Conservation (phyloP, 2,888 invertebrate genomes). For the Encarsia formosa region DNA sequence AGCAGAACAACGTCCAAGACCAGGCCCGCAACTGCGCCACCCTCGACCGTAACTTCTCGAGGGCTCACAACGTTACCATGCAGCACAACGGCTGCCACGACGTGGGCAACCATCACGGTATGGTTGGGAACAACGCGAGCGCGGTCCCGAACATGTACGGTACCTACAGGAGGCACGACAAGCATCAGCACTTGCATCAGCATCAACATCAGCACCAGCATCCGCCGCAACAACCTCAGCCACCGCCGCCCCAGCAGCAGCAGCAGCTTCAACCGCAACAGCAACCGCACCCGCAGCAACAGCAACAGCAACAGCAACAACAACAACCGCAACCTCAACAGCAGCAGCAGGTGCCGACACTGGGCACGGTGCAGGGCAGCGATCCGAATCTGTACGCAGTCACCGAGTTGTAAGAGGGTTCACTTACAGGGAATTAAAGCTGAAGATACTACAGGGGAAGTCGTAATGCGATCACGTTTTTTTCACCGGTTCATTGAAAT, state of each 20-base stretch:
- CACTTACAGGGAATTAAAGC: too few relatives aligned
- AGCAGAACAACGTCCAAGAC: slow-evolving; percentile 37
- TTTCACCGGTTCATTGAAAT: too few relatives aligned
- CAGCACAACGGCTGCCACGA: slow-evolving; percentile 19
- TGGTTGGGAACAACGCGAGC: slow-evolving; percentile 38
- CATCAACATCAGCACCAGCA: slow-evolving; percentile 17
- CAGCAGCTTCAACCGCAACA: slow-evolving; percentile 27
- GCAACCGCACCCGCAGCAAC: too few relatives aligned
- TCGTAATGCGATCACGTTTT: too few relatives aligned
- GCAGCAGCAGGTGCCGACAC: slow-evolving; percentile 38
- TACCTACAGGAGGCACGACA: slow-evolving; percentile 47
- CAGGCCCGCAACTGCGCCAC: slow-evolving; percentile 42
- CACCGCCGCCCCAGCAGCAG: too few relatives aligned
- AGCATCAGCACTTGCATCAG: slow-evolving; percentile 27
- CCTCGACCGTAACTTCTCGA: slow-evolving; percentile 47
- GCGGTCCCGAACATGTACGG: slow-evolving; percentile 51
- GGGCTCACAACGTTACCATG: slow-evolving; percentile 41
- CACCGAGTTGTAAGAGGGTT: slow-evolving; percentile 60
- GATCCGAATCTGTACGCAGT: slow-evolving; percentile 67
- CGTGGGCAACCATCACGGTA: slow-evolving; percentile 25
- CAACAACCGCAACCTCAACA: slow-evolving; percentile 26
- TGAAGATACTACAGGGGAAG: too few relatives aligned
- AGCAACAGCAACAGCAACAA: slow-evolving; percentile 29
- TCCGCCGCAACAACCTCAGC: neutral
- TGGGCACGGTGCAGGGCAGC: slow-evolving; percentile 49